Evolutionary conservation across 92 coral and sea anemone species (phyloP).

Genomic region (Palythoa caribaeorum): DNA sequence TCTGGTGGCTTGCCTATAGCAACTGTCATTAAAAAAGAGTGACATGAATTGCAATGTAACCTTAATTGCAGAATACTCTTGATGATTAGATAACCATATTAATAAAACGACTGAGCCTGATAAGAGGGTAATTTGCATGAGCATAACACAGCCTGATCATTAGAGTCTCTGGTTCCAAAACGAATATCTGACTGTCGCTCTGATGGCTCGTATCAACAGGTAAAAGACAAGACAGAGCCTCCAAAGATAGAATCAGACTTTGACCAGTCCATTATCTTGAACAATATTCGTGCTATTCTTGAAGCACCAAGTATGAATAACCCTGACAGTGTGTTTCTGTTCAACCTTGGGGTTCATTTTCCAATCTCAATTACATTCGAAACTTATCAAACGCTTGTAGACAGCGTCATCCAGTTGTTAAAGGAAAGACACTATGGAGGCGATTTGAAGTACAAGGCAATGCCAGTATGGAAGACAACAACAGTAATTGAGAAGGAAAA

Average conservation of each 20-base stretch:
- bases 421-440: slow-evolving; percentile 49
- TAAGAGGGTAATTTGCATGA: too few relatives aligned
- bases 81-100: too few relatives aligned
- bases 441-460: slow-evolving; percentile 35
- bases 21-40: too few relatives aligned
- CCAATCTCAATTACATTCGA: slow-evolving; percentile 63
- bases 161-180: too few relatives aligned
- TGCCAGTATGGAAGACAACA: slow-evolving; percentile 72
- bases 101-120: too few relatives aligned
- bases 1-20: too few relatives aligned
- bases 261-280: slow-evolving; percentile 54
- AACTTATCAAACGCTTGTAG: slow-evolving; percentile 50
- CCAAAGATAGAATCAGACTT: slow-evolving; percentile 58
- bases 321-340: slow-evolving; percentile 56
- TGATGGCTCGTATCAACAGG: slow-evolving; percentile 29
- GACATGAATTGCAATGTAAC: too few relatives aligned
- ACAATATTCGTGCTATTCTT: slow-evolving; percentile 52
- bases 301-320: slow-evolving; percentile 57
- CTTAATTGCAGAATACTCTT: too few relatives aligned
- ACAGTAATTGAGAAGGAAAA: slow-evolving; percentile 72
- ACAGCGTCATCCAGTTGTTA: slow-evolving; percentile 53
- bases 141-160: too few relatives aligned
- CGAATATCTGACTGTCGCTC: neutral
- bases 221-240: slow-evolving; percentile 66
- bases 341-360: slow-evolving; percentile 70